phyloP scores from a whole-genome alignment of 2,888 invertebrate genomes.

The Didymodactylos carnosus region DNA sequence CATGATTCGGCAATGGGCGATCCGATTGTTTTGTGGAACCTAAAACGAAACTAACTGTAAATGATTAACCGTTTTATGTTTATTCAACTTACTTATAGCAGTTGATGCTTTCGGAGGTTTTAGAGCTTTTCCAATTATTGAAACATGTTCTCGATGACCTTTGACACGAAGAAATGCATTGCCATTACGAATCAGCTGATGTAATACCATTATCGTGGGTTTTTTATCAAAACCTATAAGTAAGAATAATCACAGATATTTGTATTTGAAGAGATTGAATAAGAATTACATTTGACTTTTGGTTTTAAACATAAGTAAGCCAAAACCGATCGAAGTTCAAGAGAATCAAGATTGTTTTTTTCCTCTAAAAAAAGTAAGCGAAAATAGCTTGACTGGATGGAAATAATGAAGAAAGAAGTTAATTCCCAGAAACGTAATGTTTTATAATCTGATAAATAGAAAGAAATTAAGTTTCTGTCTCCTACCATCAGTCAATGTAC shows the following conservation, averaged over 20 bases:
- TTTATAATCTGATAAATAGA: no score
- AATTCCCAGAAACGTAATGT: no score
- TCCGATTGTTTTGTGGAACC: background rate
- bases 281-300: background rate
- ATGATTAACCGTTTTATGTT: background rate
- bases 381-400: background rate
- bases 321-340: background rate
- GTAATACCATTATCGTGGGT: background rate
- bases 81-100: no score
- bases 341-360: background rate
- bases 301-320: background rate
- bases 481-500: background rate
- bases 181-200: background rate
- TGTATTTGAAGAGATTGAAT: no score
- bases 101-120: background rate
- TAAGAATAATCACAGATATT: background rate
- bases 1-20: background rate
- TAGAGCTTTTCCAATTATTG: background rate
- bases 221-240: background rate
- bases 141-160: constrained; percentile 1
- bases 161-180: background rate
- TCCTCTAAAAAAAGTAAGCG: background rate
- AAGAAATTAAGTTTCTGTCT: no score
- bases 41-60: background rate
- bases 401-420: background rate